A percentile compares a stretch with the other conserved stretches of the same genome.
phyloP scores from a whole-genome alignment of 1,140 invertebrate genomes.

The Tetragnatha versicolor region DNA sequence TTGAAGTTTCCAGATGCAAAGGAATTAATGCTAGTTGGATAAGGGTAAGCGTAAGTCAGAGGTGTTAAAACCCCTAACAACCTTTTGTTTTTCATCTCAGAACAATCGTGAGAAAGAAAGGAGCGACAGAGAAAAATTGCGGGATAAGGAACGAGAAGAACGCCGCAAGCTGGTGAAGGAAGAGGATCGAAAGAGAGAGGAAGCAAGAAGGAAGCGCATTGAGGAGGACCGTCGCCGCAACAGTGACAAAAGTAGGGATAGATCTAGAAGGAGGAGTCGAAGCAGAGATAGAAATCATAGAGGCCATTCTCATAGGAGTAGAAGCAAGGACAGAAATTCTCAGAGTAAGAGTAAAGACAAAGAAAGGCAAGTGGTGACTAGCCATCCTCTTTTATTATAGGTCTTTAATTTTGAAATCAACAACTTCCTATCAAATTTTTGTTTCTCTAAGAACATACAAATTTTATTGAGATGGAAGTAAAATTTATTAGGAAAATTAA shows the following conservation, averaged over 20 bases:
- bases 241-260: conserved; percentile 21
- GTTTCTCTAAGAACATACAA: no score
- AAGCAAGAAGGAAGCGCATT: conserved; percentile 57
- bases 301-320: conserved; percentile 22
- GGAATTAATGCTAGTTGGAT: no score
- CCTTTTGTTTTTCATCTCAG: conserved; percentile 35
- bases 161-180: conserved; percentile 50
- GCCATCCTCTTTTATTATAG: no score
- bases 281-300: conserved; percentile 39
- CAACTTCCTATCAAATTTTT: no score
- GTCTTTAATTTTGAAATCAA: no score
- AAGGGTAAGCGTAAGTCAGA: no score
- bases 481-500: no score
- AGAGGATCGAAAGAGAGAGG: conserved; percentile 55
- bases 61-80: no score
- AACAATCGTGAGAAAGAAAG: conserved; percentile 58
- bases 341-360: conserved; percentile 52
- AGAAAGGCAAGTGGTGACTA: conserved; percentile 23
- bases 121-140: conserved; percentile 61
- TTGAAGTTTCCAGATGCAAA: no score
- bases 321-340: conserved; percentile 45
- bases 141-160: conserved; percentile 61
- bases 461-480: no score
- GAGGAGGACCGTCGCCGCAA: conserved; percentile 31
- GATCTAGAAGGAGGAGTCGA: conserved; percentile 27